These are phyloP conservation scores for Notolepis coatsorum DNA, from an alignment of 2,797 vertebrate species.

Conservation along the genomic window DNA sequence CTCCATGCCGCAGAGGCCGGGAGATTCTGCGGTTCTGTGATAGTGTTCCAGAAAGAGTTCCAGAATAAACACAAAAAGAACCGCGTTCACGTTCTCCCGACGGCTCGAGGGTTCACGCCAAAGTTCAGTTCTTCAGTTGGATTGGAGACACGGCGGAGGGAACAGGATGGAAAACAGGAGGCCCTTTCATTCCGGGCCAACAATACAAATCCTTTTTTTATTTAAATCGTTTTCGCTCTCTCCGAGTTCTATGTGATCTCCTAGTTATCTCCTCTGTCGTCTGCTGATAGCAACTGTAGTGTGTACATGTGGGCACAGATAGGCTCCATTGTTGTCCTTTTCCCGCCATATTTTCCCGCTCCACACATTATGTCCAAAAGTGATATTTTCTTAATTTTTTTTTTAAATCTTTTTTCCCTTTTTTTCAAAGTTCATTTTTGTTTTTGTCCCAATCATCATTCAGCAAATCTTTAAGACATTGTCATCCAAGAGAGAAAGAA, in stretches of 20 bases:
- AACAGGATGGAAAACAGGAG: constrained; percentile 59
- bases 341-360: constrained; percentile 59
- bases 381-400: constrained; percentile 7
- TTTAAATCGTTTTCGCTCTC: constrained; percentile 34
- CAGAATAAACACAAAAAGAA: constrained; percentile 55
- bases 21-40: constrained; percentile 30
- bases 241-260: constrained; percentile 59
- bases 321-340: constrained; percentile 52
- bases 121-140: constrained; percentile 51
- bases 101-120: constrained; percentile 30
- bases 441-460: constrained; percentile 45
- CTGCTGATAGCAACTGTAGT: constrained; percentile 83
- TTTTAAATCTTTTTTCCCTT: no score
- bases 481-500: constrained; percentile 72
- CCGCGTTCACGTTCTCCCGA: constrained; percentile 47
- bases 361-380: constrained; percentile 67
- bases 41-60: constrained; percentile 55
- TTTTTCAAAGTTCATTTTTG: constrained; percentile 57
- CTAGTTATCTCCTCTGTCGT: constrained; percentile 81
- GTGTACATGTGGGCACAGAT: constrained; percentile 86
- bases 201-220: constrained; percentile 72
- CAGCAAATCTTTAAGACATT: constrained; percentile 76
- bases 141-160: constrained; percentile 46
- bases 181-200: constrained; percentile 64
- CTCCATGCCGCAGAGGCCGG: constrained; percentile 1